A percentile compares a stretch with the other conserved stretches of the same genome.
Conservation (phyloP, 1,140 invertebrate species). For the Leptinotarsa defecta region DNA sequence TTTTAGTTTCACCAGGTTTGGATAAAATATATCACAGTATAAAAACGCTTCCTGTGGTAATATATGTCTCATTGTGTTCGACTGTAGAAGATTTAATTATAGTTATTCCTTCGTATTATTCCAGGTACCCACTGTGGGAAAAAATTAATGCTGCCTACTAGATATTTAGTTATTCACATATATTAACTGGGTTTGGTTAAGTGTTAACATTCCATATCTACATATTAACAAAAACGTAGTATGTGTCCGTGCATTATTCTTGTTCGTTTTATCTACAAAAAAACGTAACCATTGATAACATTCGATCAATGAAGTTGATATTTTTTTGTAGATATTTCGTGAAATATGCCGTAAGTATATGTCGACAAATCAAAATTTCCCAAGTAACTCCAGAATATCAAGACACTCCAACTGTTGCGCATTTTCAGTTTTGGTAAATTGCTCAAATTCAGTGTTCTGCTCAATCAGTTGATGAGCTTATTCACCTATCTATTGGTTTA, state of each 20-base stretch:
- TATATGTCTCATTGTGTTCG: slow-evolving; percentile 17
- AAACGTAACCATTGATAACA: neutral
- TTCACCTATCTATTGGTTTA: too few relatives aligned
- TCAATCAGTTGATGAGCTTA: too few relatives aligned
- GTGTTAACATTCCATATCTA: neutral
- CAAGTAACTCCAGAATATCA: too few relatives aligned
- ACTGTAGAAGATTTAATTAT: slow-evolving; percentile 5
- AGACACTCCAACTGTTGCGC: too few relatives aligned
- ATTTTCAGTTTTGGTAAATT: too few relatives aligned
- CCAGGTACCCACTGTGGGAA: neutral
- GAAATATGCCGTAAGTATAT: too few relatives aligned
- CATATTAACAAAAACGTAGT: slow-evolving; percentile 12
- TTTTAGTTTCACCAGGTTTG: slow-evolving; percentile 40
- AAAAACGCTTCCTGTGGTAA: slow-evolving; percentile 37
- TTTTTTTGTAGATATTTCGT: too few relatives aligned
- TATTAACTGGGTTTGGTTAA: slow-evolving; percentile 13
- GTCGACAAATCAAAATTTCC: too few relatives aligned
- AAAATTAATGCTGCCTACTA: neutral
- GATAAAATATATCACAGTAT: slow-evolving; percentile 24
- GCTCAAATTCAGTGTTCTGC: too few relatives aligned
- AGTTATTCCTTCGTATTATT: neutral
- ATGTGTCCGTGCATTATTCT: slow-evolving; percentile 1
- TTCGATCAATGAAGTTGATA: too few relatives aligned
- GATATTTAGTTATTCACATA: neutral
- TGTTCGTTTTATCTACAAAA: neutral